Evolutionary conservation across 2,888 invertebrate genomes (phyloP).

Genomic region (Drosophila crucigera): DNA sequence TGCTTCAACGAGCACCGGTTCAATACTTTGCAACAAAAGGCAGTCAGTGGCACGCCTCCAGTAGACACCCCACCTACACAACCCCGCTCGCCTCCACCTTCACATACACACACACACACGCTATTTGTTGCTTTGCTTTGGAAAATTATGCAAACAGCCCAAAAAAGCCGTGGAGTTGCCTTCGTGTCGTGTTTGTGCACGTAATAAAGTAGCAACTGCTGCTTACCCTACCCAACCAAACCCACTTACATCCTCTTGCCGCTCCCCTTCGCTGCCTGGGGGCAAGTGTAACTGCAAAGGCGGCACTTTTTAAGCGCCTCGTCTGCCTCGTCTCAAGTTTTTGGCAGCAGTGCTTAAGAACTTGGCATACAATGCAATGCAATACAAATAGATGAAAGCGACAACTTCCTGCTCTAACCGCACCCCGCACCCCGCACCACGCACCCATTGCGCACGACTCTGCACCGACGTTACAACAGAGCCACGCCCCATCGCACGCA

Average conservation of each 20-base stretch:
- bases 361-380: constrained; percentile 59
- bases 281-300: constrained; percentile 57
- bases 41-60: background rate
- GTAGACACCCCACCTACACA: background rate
- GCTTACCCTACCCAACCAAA: background rate
- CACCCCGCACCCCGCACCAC: background rate
- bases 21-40: constrained; percentile 52
- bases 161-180: constrained; percentile 34
- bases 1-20: constrained; percentile 35
- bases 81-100: background rate
- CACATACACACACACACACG: background rate
- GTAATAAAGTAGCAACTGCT: constrained; percentile 46
- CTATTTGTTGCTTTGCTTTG: constrained; percentile 67
- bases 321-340: constrained; percentile 66
- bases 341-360: constrained; percentile 75
- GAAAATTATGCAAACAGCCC: constrained; percentile 68
- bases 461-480: background rate
- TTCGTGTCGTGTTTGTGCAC: constrained; percentile 50
- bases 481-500: constrained; percentile 31
- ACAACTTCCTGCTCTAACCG: constrained; percentile 19
- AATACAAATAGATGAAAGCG: constrained; percentile 39
- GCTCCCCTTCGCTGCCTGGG: background rate
- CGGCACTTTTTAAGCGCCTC: constrained; percentile 67
- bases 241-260: background rate
- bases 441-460: background rate